Conservation (phyloP, 2,113 vertebrate species). For the Pygoscelis antarcticus region DNA sequence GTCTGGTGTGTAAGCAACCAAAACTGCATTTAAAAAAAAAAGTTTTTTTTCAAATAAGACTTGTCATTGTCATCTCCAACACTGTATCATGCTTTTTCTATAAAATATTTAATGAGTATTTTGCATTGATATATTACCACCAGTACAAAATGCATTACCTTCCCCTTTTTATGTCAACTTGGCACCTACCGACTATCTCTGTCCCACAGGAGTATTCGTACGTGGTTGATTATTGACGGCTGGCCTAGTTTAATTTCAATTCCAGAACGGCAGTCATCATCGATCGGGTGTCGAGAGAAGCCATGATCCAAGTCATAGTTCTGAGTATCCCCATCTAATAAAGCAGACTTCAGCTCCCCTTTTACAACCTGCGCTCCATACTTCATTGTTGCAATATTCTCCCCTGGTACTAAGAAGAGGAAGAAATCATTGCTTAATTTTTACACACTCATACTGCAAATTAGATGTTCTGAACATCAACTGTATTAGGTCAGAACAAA, state of each 20-base stretch:
- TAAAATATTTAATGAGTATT: not conserved
- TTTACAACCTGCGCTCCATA: constrained; percentile 95
- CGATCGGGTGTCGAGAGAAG: constrained; percentile 96
- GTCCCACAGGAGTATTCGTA: constrained; percentile 96
- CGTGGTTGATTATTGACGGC: constrained; percentile 93
- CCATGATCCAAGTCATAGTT: constrained; percentile 98
- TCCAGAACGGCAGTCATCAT: constrained; percentile 91
- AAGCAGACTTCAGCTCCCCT: constrained; percentile 94
- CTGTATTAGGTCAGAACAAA: not conserved
- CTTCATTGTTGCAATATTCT: constrained; percentile 99
- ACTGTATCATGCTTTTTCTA: not conserved
- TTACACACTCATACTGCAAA: not conserved
- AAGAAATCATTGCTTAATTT: not conserved
- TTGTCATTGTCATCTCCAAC: not conserved
- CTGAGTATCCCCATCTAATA: constrained; percentile 96
- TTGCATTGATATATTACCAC: not conserved
- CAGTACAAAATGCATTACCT: not conserved
- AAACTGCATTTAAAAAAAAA: not conserved
- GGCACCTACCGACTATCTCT: constrained; percentile 88
- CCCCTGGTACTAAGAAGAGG: constrained; percentile 86
- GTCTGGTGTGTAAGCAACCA: not conserved
- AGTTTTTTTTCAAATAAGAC: not conserved
- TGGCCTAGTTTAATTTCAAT: constrained; percentile 95
- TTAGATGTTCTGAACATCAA: not conserved
- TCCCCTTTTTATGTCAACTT: not conserved